These are phyloP conservation scores for Drosophila mulleri DNA, from an alignment of 2,888 invertebrate genomes.

Conservation along the genomic window DNA sequence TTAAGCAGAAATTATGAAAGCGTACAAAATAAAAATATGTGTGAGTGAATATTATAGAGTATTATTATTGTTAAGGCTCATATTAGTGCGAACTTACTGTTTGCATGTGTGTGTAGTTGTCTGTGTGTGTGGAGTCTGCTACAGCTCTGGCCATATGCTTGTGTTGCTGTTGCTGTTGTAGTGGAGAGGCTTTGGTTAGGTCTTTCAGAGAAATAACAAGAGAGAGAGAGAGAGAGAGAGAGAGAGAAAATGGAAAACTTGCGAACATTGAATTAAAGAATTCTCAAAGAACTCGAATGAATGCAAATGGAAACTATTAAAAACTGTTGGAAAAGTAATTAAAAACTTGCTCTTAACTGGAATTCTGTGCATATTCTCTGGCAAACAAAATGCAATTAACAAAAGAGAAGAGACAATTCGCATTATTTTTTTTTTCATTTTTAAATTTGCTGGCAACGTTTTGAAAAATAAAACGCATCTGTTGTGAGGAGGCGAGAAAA, in stretches of 20 bases:
- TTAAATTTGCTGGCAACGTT: not conserved
- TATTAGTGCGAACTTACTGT: slow-evolving; percentile 47
- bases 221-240: not conserved
- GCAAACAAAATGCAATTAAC: not conserved
- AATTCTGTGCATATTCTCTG: slow-evolving; percentile 1
- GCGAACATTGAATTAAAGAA: not conserved
- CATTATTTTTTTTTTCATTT: too few species aligned
- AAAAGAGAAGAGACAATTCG: not conserved
- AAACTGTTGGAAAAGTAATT: slow-evolving; percentile 5
- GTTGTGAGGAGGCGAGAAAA: slow-evolving; percentile 9
- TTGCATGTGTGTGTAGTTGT: not conserved
- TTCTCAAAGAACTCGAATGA: not conserved
- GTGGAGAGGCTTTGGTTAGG: slow-evolving; percentile 11
- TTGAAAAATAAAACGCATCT: slow-evolving; percentile 16
- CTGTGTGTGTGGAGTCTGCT: slow-evolving; percentile 14
- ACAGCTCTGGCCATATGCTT: slow-evolving; percentile 30
- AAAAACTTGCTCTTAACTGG: not conserved
- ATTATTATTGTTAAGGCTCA: not conserved
- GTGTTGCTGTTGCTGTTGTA: slow-evolving; percentile 29
- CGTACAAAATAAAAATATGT: not conserved
- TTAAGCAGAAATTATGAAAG: not conserved
- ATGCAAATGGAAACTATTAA: slow-evolving; percentile 2
- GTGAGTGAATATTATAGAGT: not conserved
- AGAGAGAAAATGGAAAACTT: not conserved
- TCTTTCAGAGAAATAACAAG: slow-evolving; percentile 18